A percentile compares a stretch with the other conserved stretches of the same genome.
Evolutionary conservation across 2,797 vertebrate genomes (phyloP).

Genomic region (Todus mexicanus): DNA sequence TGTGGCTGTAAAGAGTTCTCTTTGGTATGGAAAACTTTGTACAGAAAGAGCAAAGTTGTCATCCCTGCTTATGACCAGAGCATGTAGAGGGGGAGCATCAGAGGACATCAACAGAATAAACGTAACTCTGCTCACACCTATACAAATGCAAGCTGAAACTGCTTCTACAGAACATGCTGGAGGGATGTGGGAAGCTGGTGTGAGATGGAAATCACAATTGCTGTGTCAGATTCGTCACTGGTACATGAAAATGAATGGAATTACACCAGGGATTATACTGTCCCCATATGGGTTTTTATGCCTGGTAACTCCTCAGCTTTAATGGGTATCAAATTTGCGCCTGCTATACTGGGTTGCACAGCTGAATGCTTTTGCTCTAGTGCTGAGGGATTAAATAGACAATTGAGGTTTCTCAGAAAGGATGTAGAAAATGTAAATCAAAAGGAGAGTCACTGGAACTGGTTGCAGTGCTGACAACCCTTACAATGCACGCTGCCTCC

Average conservation of each 20-base stretch:
- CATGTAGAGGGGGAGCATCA: background rate
- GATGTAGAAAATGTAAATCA: slow-evolving; percentile 43
- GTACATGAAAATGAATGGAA: slow-evolving; percentile 26
- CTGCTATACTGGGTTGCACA: slow-evolving; percentile 19
- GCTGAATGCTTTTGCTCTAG: slow-evolving; percentile 46
- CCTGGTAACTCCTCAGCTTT: slow-evolving; percentile 35
- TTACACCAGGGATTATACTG: slow-evolving; percentile 46
- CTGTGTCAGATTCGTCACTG: background rate
- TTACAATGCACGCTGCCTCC: background rate
- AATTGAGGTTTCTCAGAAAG: slow-evolving; percentile 57
- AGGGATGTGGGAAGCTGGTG: background rate
- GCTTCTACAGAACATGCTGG: background rate
- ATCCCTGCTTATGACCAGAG: background rate
- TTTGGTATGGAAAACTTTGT: background rate
- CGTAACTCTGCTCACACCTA: background rate
- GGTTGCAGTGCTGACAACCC: slow-evolving; percentile 43
- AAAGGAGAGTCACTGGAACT: background rate
- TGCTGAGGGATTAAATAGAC: slow-evolving; percentile 51
- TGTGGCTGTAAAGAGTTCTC: background rate
- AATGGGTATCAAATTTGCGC: slow-evolving; percentile 54
- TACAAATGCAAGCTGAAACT: background rate
- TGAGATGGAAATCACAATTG: background rate
- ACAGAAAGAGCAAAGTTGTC: background rate
- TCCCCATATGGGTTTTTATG: slow-evolving; percentile 44
- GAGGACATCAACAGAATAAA: background rate